These are phyloP conservation scores for Dermolepida albohirtum DNA, from an alignment of 2,888 invertebrate species.

Conservation along the genomic window DNA sequence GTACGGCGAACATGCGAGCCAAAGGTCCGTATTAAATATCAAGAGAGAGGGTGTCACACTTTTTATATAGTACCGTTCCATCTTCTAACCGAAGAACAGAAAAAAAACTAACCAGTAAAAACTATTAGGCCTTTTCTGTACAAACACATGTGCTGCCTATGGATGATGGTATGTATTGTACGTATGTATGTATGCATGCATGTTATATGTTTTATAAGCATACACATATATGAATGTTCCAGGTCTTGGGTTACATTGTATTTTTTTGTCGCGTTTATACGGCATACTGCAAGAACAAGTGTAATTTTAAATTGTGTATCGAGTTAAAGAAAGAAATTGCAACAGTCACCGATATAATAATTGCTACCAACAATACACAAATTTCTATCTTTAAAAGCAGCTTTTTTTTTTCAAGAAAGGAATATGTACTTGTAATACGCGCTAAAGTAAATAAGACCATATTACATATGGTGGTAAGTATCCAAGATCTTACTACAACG, in stretches of 20 bases:
- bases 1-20: no score
- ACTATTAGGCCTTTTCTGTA: slow-evolving; percentile 36
- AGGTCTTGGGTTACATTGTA: slow-evolving; percentile 35
- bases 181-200: slow-evolving; percentile 15
- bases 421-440: no score
- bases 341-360: slow-evolving; percentile 5
- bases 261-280: slow-evolving; percentile 23
- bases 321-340: slow-evolving; percentile 31
- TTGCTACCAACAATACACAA: no score
- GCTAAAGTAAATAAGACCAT: no score
- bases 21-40: slow-evolving; percentile 27
- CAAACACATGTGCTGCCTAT: slow-evolving; percentile 29
- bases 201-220: slow-evolving; percentile 13
- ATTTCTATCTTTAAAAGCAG: no score
- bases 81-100: slow-evolving; percentile 16
- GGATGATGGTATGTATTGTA: slow-evolving; percentile 26
- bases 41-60: slow-evolving; percentile 33
- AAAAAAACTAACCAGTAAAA: slow-evolving; percentile 32
- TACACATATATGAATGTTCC: slow-evolving; percentile 23
- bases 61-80: slow-evolving; percentile 13
- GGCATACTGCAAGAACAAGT: slow-evolving; percentile 18
- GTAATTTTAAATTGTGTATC: slow-evolving; percentile 26
- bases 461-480: no score
- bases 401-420: no score
- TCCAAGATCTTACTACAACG: no score